These are phyloP conservation scores for Synergus umbraculus DNA, from an alignment of 2,888 invertebrate genomes.

Conservation along the genomic window DNA sequence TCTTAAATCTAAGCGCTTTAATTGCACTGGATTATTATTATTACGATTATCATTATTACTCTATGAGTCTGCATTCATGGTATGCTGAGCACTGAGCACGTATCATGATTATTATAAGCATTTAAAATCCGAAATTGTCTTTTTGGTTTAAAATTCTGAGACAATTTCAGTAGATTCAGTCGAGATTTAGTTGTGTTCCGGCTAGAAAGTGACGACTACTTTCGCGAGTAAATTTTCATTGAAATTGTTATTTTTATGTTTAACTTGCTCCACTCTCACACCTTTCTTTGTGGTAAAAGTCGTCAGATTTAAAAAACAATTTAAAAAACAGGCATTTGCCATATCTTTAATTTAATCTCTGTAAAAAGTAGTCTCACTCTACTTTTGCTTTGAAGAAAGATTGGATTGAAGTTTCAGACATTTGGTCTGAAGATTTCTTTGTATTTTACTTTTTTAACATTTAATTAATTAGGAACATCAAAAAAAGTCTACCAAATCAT, in stretches of 20 bases:
- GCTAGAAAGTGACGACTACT: slow-evolving; percentile 48
- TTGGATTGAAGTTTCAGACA: too few relatives aligned
- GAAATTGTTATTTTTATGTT: slow-evolving; percentile 3
- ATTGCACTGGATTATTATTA: background rate
- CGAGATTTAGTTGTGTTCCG: slow-evolving; percentile 16
- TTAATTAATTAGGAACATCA: too few relatives aligned
- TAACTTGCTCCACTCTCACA: background rate
- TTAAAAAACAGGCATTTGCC: background rate
- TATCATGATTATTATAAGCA: slow-evolving; percentile 2
- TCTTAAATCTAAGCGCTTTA: background rate
- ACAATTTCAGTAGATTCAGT: slow-evolving; percentile 9
- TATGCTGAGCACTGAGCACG: background rate
- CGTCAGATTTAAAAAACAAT: background rate
- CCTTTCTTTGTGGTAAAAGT: background rate
- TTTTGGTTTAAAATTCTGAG: background rate
- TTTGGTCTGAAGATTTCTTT: too few relatives aligned
- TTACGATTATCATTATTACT: background rate
- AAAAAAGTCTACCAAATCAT: too few relatives aligned
- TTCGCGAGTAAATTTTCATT: slow-evolving; percentile 34
- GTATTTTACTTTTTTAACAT: too few relatives aligned
- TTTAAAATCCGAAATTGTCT: slow-evolving; percentile 19
- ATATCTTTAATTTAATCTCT: background rate
- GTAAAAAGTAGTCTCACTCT: background rate
- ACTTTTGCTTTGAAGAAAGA: background rate
- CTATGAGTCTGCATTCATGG: background rate